phyloP scores from a whole-genome alignment of 92 coral and sea anemone species.

The Actinostola sp. region DNA sequence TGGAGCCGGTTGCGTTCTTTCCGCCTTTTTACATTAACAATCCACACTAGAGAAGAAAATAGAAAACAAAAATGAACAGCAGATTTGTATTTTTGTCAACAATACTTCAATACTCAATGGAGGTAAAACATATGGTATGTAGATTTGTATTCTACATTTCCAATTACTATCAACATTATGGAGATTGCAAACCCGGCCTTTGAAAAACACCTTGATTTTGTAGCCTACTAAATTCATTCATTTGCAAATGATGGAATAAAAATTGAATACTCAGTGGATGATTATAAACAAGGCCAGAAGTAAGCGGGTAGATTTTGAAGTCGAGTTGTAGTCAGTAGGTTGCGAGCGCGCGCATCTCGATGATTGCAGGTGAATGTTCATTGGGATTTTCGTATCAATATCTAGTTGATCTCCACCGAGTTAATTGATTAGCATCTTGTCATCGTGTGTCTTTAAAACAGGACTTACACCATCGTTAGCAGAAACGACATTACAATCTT shows the following conservation, averaged over 20 bases:
- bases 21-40: conserved; percentile 11
- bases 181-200: background rate
- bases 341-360: background rate
- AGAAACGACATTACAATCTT: no score
- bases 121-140: conserved; percentile 4
- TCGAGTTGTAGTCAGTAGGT: background rate
- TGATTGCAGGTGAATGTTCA: background rate
- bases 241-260: background rate
- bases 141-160: background rate
- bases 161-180: background rate
- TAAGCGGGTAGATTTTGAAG: background rate
- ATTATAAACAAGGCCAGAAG: background rate
- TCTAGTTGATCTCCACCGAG: conserved; percentile 14
- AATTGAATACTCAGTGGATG: background rate
- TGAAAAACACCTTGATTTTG: conserved; percentile 17
- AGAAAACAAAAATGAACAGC: background rate
- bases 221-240: background rate
- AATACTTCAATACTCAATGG: background rate
- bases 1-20: background rate
- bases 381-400: background rate
- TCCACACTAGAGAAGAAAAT: background rate
- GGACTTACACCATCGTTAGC: background rate
- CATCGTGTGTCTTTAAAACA: conserved; percentile 1
- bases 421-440: conserved; percentile 15
- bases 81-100: background rate